Conservation (phyloP, 2,888 invertebrate genomes). For the Drosophila rellima region DNA sequence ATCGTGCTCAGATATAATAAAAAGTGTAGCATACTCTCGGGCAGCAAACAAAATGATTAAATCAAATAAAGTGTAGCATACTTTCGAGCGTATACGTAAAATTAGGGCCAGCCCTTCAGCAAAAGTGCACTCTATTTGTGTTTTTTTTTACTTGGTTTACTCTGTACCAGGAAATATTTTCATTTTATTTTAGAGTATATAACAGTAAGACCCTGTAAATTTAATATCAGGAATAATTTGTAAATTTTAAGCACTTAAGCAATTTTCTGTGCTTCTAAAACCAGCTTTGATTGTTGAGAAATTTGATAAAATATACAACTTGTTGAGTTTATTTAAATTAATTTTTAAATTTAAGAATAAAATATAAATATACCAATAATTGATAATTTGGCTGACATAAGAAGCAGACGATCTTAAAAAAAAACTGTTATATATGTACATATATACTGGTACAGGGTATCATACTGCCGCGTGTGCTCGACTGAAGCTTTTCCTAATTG, state of each 20-base stretch:
- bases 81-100: not conserved
- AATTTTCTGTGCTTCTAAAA: no score
- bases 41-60: conserved; percentile 10
- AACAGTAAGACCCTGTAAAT: no score
- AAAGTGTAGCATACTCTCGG: conserved; percentile 29
- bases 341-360: no score
- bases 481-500: not conserved
- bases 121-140: conserved; percentile 9
- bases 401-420: no score
- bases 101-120: conserved; percentile 1
- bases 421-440: not conserved
- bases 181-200: not conserved
- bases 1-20: conserved; percentile 30
- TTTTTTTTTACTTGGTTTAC: conserved; percentile 11
- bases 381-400: no score
- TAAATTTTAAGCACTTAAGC: no score
- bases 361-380: no score
- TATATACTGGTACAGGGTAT: not conserved
- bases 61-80: conserved; percentile 20
- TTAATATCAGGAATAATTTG: no score
- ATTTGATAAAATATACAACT: no score
- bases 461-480: not conserved
- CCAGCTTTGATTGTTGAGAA: no score
- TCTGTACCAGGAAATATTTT: not conserved
- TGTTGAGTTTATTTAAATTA: no score